Evolutionary conservation across 2,113 vertebrate species (phyloP).

Genomic region (Mirza zaza): DNA sequence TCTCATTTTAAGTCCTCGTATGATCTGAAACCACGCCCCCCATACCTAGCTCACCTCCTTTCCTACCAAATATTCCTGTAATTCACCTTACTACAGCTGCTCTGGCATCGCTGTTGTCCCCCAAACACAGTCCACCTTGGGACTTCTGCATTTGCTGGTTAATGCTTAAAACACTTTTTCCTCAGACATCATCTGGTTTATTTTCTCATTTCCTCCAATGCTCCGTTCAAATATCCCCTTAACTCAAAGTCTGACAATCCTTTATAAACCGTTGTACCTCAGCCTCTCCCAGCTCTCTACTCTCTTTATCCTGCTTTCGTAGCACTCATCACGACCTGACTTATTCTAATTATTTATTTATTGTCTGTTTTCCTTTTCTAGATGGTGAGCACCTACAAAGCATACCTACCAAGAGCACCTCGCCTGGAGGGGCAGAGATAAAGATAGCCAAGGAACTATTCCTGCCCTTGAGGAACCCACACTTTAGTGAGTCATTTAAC

Average conservation of each 20-base stretch:
- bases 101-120: background rate
- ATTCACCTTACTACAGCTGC: background rate
- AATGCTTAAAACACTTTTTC: background rate
- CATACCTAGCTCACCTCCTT: background rate
- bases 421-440: background rate
- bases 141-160: background rate
- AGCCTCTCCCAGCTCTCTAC: background rate
- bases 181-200: background rate
- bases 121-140: background rate
- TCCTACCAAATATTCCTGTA: background rate
- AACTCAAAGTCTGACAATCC: background rate
- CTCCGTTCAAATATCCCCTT: background rate
- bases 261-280: background rate
- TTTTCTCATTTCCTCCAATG: background rate
- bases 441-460: constrained; percentile 56
- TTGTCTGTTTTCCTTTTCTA: background rate
- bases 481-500: constrained; percentile 40
- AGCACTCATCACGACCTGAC: background rate
- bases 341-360: background rate
- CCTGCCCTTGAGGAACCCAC: constrained; percentile 56
- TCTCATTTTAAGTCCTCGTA: background rate
- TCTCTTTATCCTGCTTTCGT: background rate
- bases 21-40: background rate
- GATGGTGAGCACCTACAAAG: background rate
- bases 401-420: background rate